Base-by-base conservation (phyloP, 2,797 vertebrate species). In the Arnoldichthys spilopterus region DNA sequence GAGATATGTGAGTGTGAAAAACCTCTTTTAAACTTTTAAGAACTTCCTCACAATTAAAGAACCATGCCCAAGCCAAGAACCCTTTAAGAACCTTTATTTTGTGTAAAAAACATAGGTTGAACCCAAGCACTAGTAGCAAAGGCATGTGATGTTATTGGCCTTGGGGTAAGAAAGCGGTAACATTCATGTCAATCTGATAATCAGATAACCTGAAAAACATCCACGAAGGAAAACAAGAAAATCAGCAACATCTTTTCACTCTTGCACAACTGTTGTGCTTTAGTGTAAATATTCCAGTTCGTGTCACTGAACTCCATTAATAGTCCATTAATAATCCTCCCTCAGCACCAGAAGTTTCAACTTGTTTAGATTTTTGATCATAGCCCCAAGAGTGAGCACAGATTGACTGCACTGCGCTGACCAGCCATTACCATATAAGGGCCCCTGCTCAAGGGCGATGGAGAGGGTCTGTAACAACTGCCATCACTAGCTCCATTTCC, bases 381-480 rank as follows among this genome's bases (percentile, higher is more conserved):
- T 84, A 83, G 87, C 75, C 85, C 53, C 73, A 53, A 62, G 86
- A 90, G 88, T 87, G 87, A 91, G 91, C 90, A 91, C 89, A 89
- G 89, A 89, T 86, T 79, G 82, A 51, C 74, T 86, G 86, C 77
- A 81, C 84, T 83, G 72, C 80, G 86, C 80, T 86, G 88, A 82
- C 89, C 67, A 66, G 69, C 87, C 87, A 87, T 94, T 90, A 94
- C 94, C 93, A 94, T 94, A 94, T 95, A 95, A 92, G 94, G 94
- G 85, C 91, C 86, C 88, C 13, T 80, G 90, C 64, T 79, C 84
- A 89, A 92, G 88, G 88, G 88, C 73, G 74, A 70, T 77, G 62
- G 54, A 81, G 73, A 83, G 34, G 63, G 15, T 69, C 66, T 47
- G 47, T 24, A 66, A 53, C 64, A 37, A 54, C 67, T 64, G 22